Conservation (phyloP, 2,797 vertebrate genomes). For the Acridotheres tristis region DNA sequence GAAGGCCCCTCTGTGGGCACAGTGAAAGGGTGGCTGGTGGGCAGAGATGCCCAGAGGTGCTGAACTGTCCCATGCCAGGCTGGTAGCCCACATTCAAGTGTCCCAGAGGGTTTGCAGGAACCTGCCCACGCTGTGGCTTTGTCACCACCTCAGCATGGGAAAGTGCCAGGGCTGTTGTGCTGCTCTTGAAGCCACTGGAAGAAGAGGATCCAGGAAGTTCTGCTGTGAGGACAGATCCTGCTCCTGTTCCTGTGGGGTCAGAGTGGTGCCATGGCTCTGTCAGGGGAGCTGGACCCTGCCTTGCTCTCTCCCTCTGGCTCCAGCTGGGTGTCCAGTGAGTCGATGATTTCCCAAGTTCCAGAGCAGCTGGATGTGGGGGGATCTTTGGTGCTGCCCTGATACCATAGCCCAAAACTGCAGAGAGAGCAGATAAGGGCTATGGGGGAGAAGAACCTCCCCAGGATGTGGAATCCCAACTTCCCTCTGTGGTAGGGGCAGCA, state of each 20-base stretch:
- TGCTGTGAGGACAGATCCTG: not conserved
- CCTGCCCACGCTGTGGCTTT: not conserved
- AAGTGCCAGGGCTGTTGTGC: not conserved
- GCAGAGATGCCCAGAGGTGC: not conserved
- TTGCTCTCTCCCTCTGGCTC: not conserved
- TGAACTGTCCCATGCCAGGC: not conserved
- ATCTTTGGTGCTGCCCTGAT: constrained; percentile 73
- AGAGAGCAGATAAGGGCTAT: not conserved
- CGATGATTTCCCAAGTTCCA: constrained; percentile 84
- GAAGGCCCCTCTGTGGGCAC: not conserved
- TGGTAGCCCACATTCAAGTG: not conserved
- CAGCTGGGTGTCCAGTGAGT: constrained; percentile 58
- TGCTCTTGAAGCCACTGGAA: fast-evolving
- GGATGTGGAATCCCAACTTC: not conserved
- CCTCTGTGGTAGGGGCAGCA: not conserved
- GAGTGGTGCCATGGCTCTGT: not conserved
- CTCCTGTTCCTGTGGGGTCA: not conserved
- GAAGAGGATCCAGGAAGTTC: not conserved
- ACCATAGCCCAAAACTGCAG: constrained; percentile 88
- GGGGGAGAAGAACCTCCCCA: not conserved
- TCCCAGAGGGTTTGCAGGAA: not conserved
- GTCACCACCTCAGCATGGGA: fast-evolving
- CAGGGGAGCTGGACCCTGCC: fast-evolving
- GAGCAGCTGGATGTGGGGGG: constrained; percentile 64
- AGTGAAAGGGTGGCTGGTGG: not conserved